Evolutionary conservation across 1,140 invertebrate species (phyloP).

Genomic region (Magallana gigas): DNA sequence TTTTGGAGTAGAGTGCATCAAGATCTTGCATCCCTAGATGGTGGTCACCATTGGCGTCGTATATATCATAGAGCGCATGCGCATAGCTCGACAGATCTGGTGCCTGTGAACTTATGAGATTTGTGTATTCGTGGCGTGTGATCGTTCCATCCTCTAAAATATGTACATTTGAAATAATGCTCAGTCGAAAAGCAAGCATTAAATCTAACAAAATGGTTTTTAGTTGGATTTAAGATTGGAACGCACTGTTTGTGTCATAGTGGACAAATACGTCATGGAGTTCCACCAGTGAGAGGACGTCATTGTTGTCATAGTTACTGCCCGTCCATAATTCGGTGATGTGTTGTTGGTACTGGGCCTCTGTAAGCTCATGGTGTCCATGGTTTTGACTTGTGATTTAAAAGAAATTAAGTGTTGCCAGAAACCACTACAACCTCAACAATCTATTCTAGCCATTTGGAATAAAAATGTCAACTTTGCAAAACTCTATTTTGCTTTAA

Average conservation of each 20-base stretch:
- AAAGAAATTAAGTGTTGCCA: not conserved
- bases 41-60: constrained; percentile 55
- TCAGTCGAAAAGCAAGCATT: no score
- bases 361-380: not conserved
- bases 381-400: not conserved
- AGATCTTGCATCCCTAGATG: constrained; percentile 40
- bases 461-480: no score
- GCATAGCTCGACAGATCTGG: constrained; percentile 43
- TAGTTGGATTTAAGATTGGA: no score
- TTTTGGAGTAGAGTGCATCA: constrained; percentile 38
- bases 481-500: no score
- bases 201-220: no score
- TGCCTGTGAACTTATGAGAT: constrained; percentile 16
- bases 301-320: constrained; percentile 26
- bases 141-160: constrained; percentile 48
- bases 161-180: no score
- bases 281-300: constrained; percentile 11
- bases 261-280: constrained; percentile 38
- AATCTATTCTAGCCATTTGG: no score
- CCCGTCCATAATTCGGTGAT: constrained; percentile 32
- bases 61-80: constrained; percentile 51
- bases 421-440: no score
- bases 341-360: constrained; percentile 2
- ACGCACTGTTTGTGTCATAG: constrained; percentile 43
- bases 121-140: constrained; percentile 52